Evolutionary conservation across 2,888 invertebrate genomes (phyloP), one percentile per base, ranked within the genome.

Genomic region (Thera obeliscata): DNA sequence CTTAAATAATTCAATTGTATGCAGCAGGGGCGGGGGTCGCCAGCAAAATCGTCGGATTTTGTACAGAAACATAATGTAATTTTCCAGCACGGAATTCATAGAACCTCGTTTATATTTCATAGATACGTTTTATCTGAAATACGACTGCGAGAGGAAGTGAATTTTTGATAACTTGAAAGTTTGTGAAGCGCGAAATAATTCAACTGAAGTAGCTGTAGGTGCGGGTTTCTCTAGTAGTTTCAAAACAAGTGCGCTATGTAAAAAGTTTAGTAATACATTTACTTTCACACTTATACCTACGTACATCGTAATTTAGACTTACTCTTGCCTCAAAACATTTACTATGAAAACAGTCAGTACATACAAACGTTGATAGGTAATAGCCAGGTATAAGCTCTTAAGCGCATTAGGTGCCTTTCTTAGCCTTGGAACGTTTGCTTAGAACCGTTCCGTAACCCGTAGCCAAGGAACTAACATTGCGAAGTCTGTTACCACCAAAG

Each of bases 1-100:
- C 73, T 78, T 84, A 80, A 83, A 84, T 83, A 85, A 87, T 84
- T 85, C 81, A 84, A 80, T 83, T 79, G 74, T 78, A 79, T 82
- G 81, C 83, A 81, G 78, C 79, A 75, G 77, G 75, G 76, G 69
- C 77, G 75, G 78, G 76, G 76, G 66, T 66, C 71, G 74, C 52
- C 72, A 79, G 76, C 77, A 56, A 78, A 82, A 81, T 81, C 75
- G 78, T 77, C 78, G 78, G 80, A 81, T 81, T 84, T 79, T 76
- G 76, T 76, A 77, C 70, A 60, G 60, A 68, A 78, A 73, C 73
- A 72, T 79, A 79, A 80, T 65, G 66, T 71, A 75, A 80, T 73
- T 71, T 72, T 61, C 65, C 52, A 56, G 62, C 52, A 61, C 46
- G 33, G 66, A 61, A 59, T 70, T 69, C 59, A 66, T 63, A 64